Evolutionary conservation across 2,113 vertebrate genomes (phyloP).

Genomic region (Brachyhypopomus occidentalis): DNA sequence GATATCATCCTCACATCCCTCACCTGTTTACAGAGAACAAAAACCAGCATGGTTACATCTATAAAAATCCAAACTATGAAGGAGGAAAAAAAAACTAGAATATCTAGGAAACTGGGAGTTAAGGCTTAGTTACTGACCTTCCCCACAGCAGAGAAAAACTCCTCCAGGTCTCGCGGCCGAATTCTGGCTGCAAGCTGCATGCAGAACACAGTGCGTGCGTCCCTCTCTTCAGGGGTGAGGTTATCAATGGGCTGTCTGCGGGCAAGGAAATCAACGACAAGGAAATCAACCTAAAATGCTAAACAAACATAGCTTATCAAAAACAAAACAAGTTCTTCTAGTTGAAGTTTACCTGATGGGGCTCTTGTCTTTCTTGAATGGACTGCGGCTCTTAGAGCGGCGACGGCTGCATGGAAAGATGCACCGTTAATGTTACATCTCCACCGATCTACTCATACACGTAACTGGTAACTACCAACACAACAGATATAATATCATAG

Average conservation of each 20-base stretch:
- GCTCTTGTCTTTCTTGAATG: constrained; percentile 91
- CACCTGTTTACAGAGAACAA: constrained; percentile 76
- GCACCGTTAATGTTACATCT: neutral
- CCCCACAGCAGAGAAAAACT: constrained; percentile 97
- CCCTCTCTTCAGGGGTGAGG: constrained; percentile 93
- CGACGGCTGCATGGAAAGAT: constrained; percentile 73
- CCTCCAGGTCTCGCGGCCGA: constrained; percentile 92
- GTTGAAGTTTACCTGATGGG: constrained; percentile 81
- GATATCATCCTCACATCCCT: constrained; percentile 97
- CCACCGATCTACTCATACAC: constrained; percentile 20
- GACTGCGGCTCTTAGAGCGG: constrained; percentile 89
- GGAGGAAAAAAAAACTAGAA: neutral
- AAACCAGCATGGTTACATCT: neutral
- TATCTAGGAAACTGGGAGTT: neutral
- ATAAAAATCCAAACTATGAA: neutral
- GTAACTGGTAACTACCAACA: constrained; percentile 56
- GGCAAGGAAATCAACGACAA: constrained; percentile 4
- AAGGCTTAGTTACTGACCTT: constrained; percentile 75
- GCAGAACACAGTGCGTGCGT: constrained; percentile 94
- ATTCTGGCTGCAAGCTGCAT: constrained; percentile 98
- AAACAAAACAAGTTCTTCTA: neutral
- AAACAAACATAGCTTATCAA: neutral
- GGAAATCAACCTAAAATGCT: neutral
- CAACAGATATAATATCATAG: constrained; percentile 61
- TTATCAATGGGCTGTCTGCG: constrained; percentile 90